Evolutionary conservation across 2,888 invertebrate genomes (phyloP).

Genomic region (Biston betularia): DNA sequence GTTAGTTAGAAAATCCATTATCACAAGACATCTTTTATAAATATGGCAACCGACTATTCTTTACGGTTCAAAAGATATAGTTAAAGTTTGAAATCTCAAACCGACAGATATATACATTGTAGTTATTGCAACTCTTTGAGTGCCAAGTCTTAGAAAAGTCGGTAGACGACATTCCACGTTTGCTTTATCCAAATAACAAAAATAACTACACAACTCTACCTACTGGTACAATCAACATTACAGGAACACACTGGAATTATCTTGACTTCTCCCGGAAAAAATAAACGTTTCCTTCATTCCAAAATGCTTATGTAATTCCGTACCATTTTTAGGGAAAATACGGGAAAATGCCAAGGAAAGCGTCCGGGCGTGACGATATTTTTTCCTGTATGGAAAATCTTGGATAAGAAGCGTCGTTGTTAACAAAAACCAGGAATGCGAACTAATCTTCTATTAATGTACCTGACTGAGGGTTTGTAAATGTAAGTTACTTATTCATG

Average conservation of each 20-base stretch:
- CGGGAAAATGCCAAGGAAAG: constrained; percentile 25
- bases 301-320: constrained; percentile 32
- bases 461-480: constrained; percentile 13
- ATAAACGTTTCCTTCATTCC: constrained; percentile 30
- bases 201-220: constrained; percentile 6
- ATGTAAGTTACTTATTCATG: constrained; percentile 13
- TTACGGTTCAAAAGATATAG: no score
- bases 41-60: no score
- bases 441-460: constrained; percentile 25
- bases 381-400: constrained; percentile 30
- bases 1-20: no score
- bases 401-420: constrained; percentile 19
- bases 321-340: constrained; percentile 22
- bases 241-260: constrained; percentile 14
- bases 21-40: no score
- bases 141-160: no score
- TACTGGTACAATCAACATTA: constrained; percentile 7
- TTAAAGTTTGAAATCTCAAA: no score
- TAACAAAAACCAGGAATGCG: constrained; percentile 22
- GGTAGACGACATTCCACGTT: no score
- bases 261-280: constrained; percentile 32
- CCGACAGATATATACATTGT: no score
- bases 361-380: constrained; percentile 29
- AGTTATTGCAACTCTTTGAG: no score
- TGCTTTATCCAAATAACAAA: background rate